Evolutionary conservation across 1,140 invertebrate species (phyloP).

Genomic region (Papilio helenus): DNA sequence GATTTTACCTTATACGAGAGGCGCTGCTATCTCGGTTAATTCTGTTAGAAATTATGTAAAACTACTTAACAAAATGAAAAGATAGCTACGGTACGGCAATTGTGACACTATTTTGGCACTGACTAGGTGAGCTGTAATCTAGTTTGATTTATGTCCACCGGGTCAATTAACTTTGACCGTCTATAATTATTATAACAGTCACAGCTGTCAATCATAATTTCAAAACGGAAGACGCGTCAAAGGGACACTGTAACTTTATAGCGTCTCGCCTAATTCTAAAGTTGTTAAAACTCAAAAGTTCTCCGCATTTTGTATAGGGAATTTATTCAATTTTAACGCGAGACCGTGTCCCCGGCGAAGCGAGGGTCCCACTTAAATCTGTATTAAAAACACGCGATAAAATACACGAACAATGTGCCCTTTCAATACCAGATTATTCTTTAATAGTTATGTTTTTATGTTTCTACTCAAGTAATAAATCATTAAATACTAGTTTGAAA

Average conservation of each 20-base stretch:
- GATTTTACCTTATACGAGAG: too few relatives aligned
- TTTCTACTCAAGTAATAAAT: constrained; percentile 15
- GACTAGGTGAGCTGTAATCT: too few relatives aligned
- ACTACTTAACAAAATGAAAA: too few relatives aligned
- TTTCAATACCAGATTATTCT: constrained; percentile 47
- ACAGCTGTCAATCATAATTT: constrained; percentile 52
- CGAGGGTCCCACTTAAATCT: constrained; percentile 46
- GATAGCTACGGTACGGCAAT: too few relatives aligned
- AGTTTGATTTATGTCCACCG: too few relatives aligned
- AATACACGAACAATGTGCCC: constrained; percentile 52
- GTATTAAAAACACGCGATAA: constrained; percentile 55
- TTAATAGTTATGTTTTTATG: constrained; percentile 12
- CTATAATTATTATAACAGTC: constrained; percentile 32
- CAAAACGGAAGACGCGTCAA: constrained; percentile 43
- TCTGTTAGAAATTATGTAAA: too few relatives aligned
- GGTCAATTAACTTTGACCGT: too few relatives aligned
- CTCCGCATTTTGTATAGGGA: constrained; percentile 42
- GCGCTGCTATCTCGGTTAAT: too few relatives aligned
- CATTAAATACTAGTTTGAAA: constrained; percentile 12
- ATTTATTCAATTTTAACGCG: constrained; percentile 57
- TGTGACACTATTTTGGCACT: too few relatives aligned
- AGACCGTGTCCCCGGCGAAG: constrained; percentile 42
- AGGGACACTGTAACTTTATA: constrained; percentile 53
- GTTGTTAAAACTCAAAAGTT: constrained; percentile 48
- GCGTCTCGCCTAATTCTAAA: constrained; percentile 52